Percentiles rank a stretch among this genome's conserved stretches.
Evolutionary conservation across 1,140 invertebrate genomes (phyloP).

Genomic region (Eciton burchellii): DNA sequence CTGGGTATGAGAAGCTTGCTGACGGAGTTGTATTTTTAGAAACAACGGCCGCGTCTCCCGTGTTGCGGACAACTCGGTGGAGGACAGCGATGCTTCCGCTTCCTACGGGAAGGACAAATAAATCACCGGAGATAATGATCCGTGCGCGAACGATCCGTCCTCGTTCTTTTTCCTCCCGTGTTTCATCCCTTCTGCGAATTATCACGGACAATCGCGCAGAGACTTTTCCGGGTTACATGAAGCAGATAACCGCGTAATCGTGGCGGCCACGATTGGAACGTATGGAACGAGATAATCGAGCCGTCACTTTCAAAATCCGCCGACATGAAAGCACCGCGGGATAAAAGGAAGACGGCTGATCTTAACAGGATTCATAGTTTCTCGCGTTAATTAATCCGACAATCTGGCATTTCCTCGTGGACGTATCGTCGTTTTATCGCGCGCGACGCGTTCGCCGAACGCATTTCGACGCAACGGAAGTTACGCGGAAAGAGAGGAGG

Average conservation of each 20-base stretch:
- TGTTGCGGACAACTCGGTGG: neutral
- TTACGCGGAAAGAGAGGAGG: neutral
- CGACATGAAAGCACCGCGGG: neutral
- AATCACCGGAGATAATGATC: slow-evolving; percentile 24
- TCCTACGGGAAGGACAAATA: slow-evolving; percentile 27
- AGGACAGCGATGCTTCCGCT: neutral
- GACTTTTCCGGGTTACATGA: slow-evolving; percentile 44
- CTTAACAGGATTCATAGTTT: slow-evolving; percentile 7
- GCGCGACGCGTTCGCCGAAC: neutral
- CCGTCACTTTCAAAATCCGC: slow-evolving; percentile 23
- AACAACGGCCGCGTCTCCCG: neutral
- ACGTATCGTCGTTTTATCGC: neutral
- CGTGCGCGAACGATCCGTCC: slow-evolving; percentile 7
- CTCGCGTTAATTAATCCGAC: neutral
- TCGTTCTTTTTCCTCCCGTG: slow-evolving; percentile 42
- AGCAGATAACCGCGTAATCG: slow-evolving; percentile 32
- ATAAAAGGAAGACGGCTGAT: neutral
- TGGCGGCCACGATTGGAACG: neutral
- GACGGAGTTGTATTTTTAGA: neutral
- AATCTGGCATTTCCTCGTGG: neutral
- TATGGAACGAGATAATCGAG: slow-evolving; percentile 26
- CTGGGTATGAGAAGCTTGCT: neutral
- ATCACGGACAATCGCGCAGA: slow-evolving; percentile 48
- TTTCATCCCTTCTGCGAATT: slow-evolving; percentile 36
- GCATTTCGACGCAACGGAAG: neutral